Conservation (phyloP, 2,113 vertebrate genomes). For the Strix uralensis region DNA sequence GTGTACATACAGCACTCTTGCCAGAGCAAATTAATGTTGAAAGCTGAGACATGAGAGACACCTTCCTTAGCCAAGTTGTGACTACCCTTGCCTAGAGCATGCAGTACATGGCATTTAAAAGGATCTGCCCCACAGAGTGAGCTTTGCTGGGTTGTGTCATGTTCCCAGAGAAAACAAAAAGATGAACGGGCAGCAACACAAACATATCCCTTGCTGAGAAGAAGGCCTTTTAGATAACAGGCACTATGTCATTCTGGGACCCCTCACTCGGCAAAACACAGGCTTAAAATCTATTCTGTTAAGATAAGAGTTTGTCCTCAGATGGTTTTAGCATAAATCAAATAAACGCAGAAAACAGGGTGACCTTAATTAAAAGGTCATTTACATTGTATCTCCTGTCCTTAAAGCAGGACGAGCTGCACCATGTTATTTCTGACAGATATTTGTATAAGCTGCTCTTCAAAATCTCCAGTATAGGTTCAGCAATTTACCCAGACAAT, state of each 20-base stretch:
- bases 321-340: not conserved
- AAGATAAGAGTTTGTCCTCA: not conserved
- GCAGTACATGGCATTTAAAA: not conserved
- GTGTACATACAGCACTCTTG: not conserved
- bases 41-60: conserved; percentile 12
- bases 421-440: not conserved
- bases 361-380: conserved; percentile 34
- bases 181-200: not conserved
- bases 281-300: not conserved
- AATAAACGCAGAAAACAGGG: not conserved
- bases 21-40: conserved; percentile 36
- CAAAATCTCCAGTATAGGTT: not conserved
- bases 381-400: not conserved
- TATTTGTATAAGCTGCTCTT: not conserved
- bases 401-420: not conserved
- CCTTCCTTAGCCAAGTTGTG: not conserved
- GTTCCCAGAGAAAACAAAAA: not conserved
- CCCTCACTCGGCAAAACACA: not conserved
- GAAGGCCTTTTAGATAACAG: not conserved
- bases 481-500: not conserved
- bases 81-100: not conserved
- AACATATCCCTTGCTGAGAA: not conserved
- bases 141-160: not conserved
- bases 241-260: not conserved
- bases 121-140: not conserved